Conservation (phyloP, 2,888 invertebrate species). For the Drosophila parthenogenetica region DNA sequence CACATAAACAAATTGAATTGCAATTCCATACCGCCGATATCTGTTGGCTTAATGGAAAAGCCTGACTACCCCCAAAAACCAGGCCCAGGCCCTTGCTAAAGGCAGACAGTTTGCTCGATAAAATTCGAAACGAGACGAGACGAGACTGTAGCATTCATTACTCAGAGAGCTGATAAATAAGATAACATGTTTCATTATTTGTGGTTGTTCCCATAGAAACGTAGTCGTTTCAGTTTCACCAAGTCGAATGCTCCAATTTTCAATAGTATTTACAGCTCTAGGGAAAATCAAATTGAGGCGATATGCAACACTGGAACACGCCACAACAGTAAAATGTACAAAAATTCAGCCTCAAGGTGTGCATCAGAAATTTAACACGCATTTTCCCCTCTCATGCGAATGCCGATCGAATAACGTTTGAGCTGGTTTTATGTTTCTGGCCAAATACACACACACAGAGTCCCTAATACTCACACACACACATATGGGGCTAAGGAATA, state of each 20-base stretch:
- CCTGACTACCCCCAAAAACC: slow-evolving; percentile 12
- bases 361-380: slow-evolving; percentile 32
- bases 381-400: background rate
- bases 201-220: slow-evolving; percentile 11
- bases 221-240: slow-evolving; percentile 11
- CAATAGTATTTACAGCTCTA: background rate
- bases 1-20: slow-evolving; percentile 80
- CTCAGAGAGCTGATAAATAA: slow-evolving; percentile 43
- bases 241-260: background rate
- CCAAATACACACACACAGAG: slow-evolving; percentile 23
- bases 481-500: slow-evolving; percentile 48
- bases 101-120: slow-evolving; percentile 21
- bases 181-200: slow-evolving; percentile 23
- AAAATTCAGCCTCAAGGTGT: slow-evolving; percentile 31
- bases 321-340: slow-evolving; percentile 9
- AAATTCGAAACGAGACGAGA: slow-evolving; percentile 40
- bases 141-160: slow-evolving; percentile 45
- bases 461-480: background rate
- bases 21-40: slow-evolving; percentile 17
- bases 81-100: slow-evolving; percentile 5
- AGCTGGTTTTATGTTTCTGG: slow-evolving; percentile 28
- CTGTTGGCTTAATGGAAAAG: slow-evolving; percentile 13
- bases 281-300: background rate
- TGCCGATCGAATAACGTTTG: slow-evolving; percentile 14
- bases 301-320: slow-evolving; percentile 2